A percentile compares a stretch with the other conserved stretches of the same genome.
Conservation (phyloP, 2,113 vertebrate genomes). For the Pedetes capensis region DNA sequence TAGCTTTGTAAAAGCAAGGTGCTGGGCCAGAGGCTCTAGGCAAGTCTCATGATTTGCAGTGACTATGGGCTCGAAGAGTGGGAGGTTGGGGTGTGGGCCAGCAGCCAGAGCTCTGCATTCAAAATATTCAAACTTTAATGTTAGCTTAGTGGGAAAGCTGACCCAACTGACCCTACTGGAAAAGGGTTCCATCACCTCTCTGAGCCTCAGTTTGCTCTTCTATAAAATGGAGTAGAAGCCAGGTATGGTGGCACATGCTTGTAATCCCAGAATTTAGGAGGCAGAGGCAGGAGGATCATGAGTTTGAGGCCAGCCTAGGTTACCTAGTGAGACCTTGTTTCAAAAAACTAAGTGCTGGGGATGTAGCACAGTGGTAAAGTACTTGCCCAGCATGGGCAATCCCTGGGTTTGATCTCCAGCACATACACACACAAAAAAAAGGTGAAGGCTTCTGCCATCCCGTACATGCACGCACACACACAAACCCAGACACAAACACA, state of each 20-base stretch:
- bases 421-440: not conserved
- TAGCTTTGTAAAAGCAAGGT: not conserved
- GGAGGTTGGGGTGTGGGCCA: too few species aligned
- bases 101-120: not conserved
- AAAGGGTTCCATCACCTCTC: not conserved
- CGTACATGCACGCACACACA: too few species aligned
- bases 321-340: not conserved
- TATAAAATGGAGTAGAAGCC: not conserved
- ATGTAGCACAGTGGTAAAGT: not conserved
- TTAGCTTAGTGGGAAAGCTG: not conserved
- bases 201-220: not conserved
- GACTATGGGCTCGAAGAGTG: not conserved
- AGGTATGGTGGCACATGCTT: not conserved
- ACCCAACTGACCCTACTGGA: not conserved
- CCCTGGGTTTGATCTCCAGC: not conserved
- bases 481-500: too few species aligned
- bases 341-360: not conserved
- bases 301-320: not conserved
- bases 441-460: not conserved
- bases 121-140: not conserved
- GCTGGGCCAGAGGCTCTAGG: not conserved
- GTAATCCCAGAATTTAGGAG: not conserved
- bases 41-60: not conserved
- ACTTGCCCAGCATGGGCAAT: not conserved
- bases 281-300: not conserved